A percentile compares a stretch with the other conserved stretches of the same genome.
Conservation (phyloP, 2,888 invertebrate genomes). For the Cerceris rybyensis region DNA sequence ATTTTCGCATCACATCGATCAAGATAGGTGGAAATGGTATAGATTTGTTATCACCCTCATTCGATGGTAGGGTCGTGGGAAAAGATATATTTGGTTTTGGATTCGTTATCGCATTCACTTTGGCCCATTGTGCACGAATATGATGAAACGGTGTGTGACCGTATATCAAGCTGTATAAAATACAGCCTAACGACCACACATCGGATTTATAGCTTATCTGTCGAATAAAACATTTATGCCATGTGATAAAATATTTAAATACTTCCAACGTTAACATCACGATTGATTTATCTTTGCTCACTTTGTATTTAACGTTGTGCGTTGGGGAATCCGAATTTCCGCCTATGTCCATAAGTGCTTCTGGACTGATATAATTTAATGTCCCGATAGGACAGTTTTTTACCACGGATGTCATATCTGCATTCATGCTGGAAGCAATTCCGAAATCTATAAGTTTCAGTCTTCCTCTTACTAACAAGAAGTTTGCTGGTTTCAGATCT, state of each 20-base stretch:
- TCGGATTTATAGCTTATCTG: conserved; percentile 96
- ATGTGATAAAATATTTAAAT: conserved; percentile 13
- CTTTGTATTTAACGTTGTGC: conserved; percentile 74
- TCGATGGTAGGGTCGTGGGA: conserved; percentile 80
- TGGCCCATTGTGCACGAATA: conserved; percentile 87
- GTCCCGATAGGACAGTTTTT: conserved; percentile 93
- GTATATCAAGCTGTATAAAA: conserved; percentile 95
- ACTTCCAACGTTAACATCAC: background rate
- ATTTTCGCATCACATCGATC: conserved; percentile 87
- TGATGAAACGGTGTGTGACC: conserved; percentile 95
- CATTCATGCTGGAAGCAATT: conserved; percentile 93
- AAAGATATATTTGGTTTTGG: conserved; percentile 89
- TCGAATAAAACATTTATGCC: conserved; percentile 57
- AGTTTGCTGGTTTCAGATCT: conserved; percentile 98
- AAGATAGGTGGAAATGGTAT: conserved; percentile 85
- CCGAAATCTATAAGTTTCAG: conserved; percentile 99
- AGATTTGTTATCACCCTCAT: conserved; percentile 19
- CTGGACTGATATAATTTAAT: conserved; percentile 97
- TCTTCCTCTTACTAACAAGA: conserved; percentile 91
- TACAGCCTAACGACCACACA: conserved; percentile 99
- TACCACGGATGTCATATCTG: conserved; percentile 94
- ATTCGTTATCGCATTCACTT: conserved; percentile 90
- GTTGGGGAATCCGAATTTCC: conserved; percentile 79
- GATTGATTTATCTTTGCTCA: conserved; percentile 25
- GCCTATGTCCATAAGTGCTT: conserved; percentile 89